Evolutionary conservation across 1,140 invertebrate species (phyloP).

Genomic region (Helicoverpa zea): DNA sequence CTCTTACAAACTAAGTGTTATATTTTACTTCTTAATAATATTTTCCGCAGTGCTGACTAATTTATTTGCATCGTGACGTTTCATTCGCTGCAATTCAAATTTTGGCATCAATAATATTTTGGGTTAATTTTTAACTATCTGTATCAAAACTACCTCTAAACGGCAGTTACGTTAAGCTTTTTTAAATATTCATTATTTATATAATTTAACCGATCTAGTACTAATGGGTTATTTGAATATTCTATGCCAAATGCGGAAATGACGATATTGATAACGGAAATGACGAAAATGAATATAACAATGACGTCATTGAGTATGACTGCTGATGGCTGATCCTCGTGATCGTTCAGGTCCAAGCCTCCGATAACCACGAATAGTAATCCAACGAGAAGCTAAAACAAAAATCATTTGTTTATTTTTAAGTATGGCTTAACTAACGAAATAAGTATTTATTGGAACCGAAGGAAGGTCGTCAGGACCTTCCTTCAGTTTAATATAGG

Average conservation of each 20-base stretch:
- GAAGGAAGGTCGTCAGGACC: too few species aligned
- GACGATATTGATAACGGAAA: slow-evolving; percentile 92
- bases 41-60: not conserved
- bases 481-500: too few species aligned
- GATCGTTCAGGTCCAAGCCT: slow-evolving; percentile 92
- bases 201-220: slow-evolving; percentile 77
- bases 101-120: too few species aligned
- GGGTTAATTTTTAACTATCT: not conserved
- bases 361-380: slow-evolving; percentile 93
- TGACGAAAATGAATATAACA: slow-evolving; percentile 92
- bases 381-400: slow-evolving; percentile 91
- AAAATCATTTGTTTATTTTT: slow-evolving; percentile 27
- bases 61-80: not conserved
- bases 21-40: not conserved
- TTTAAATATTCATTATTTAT: slow-evolving; percentile 78
- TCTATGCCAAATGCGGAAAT: slow-evolving; percentile 94
- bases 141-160: slow-evolving; percentile 27
- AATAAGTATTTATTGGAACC: not conserved
- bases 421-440: not conserved
- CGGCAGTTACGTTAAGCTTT: slow-evolving; percentile 67
- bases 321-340: slow-evolving; percentile 90
- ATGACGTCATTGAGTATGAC: slow-evolving; percentile 93
- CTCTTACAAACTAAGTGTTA: not conserved
- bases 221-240: slow-evolving; percentile 89
- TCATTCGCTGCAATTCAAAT: too few species aligned